Evolutionary conservation across 2,888 invertebrate genomes (phyloP).

Genomic region (Sarcophaga caerulescens): DNA sequence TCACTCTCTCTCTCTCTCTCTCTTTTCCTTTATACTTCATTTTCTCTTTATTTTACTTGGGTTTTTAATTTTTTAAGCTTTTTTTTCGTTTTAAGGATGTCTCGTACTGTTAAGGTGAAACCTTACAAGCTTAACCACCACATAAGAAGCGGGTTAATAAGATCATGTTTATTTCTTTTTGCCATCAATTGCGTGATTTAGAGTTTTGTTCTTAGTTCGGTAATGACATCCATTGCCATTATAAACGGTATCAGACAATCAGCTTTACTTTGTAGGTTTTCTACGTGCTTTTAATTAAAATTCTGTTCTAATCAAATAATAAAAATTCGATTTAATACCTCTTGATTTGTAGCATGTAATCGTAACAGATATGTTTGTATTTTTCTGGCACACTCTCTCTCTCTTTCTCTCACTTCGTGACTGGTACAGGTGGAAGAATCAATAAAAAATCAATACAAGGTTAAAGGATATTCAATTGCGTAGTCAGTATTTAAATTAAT

Average conservation of each 20-base stretch:
- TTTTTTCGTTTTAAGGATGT: not conserved
- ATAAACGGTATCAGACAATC: not conserved
- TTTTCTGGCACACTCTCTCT: not conserved
- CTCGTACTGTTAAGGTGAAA: slow-evolving; percentile 23
- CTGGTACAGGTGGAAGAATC: not conserved
- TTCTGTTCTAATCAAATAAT: slow-evolving; percentile 57
- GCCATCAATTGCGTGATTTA: slow-evolving; percentile 50
- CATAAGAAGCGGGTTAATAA: slow-evolving; percentile 7
- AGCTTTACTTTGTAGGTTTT: slow-evolving; percentile 14
- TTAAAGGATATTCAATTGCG: not conserved
- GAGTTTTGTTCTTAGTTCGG: slow-evolving; percentile 16
- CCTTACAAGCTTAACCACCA: not conserved
- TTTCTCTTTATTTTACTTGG: slow-evolving; percentile 38
- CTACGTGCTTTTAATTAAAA: slow-evolving; percentile 60
- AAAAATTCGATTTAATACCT: slow-evolving; percentile 44
- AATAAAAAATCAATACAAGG: not conserved
- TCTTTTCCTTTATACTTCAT: not conserved
- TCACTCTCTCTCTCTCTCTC: not conserved
- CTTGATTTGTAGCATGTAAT: slow-evolving; percentile 45
- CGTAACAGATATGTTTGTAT: not conserved
- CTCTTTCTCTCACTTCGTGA: not conserved
- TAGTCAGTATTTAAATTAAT: too few species aligned
- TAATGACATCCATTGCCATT: slow-evolving; percentile 20
- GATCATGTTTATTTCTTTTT: slow-evolving; percentile 46
- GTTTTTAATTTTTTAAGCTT: slow-evolving; percentile 42